Conservation (phyloP, 2,888 invertebrate genomes). For the Junonia oenone region DNA sequence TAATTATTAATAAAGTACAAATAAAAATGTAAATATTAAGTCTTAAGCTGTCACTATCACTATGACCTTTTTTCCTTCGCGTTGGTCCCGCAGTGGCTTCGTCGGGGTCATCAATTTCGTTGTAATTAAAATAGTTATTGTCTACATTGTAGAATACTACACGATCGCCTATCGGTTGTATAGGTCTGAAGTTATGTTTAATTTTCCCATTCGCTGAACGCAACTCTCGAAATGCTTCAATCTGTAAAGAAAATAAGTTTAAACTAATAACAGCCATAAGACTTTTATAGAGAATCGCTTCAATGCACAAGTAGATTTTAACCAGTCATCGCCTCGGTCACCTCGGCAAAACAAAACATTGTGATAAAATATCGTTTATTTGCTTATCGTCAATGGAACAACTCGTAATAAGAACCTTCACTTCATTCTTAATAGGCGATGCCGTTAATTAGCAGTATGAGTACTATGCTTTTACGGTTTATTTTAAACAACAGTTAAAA, state of each 20-base stretch:
- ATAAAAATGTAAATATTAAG: constrained; percentile 17
- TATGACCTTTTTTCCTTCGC: constrained; percentile 41
- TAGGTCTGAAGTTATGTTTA: constrained; percentile 90
- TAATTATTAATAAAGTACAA: constrained; percentile 1
- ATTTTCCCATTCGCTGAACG: constrained; percentile 83
- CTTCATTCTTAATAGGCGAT: too few relatives aligned
- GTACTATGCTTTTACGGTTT: too few relatives aligned
- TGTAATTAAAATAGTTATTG: constrained; percentile 62
- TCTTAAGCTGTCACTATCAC: constrained; percentile 22
- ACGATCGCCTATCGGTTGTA: constrained; percentile 87
- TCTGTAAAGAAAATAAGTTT: constrained; percentile 66
- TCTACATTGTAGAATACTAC: constrained; percentile 81
- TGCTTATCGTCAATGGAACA: too few relatives aligned
- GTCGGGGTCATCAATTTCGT: constrained; percentile 59
- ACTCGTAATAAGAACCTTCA: too few relatives aligned
- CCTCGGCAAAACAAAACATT: too few relatives aligned
- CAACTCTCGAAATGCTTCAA: constrained; percentile 85
- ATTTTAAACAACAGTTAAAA: too few relatives aligned
- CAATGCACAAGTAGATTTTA: too few relatives aligned
- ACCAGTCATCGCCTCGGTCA: neutral
- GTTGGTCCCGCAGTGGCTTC: constrained; percentile 36
- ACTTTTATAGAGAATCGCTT: too few relatives aligned
- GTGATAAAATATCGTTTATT: too few relatives aligned
- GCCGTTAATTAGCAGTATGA: too few relatives aligned
- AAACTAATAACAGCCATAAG: neutral